These are phyloP conservation scores for Himalopsyche japonica DNA, from an alignment of 2,888 invertebrate genomes.

Conservation along the genomic window DNA sequence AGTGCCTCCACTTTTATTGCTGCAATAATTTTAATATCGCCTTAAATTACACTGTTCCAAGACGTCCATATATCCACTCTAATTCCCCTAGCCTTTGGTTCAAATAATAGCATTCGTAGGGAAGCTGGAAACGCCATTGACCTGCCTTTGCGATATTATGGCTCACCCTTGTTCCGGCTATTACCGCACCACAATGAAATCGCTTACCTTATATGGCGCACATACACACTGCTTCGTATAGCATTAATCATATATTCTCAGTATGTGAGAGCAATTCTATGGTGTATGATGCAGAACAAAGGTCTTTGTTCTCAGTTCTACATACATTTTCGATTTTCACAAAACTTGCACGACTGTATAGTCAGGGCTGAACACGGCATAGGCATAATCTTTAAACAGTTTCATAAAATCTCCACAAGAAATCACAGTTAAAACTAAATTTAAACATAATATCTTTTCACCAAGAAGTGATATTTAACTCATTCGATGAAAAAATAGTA, in stretches of 20 bases:
- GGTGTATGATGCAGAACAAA: constrained; percentile 6
- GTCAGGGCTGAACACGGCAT: no score
- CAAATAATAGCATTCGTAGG: neutral
- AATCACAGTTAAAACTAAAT: no score
- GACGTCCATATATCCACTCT: neutral
- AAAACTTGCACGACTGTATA: neutral
- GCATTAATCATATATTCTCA: constrained; percentile 14
- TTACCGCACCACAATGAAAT: constrained; percentile 4
- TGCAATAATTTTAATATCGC: neutral
- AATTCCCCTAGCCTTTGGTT: neutral
- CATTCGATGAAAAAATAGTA: no score
- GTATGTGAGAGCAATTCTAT: neutral
- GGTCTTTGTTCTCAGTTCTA: constrained; percentile 9
- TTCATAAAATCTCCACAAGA: no score
- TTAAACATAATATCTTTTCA: no score
- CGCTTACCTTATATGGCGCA: constrained; percentile 1
- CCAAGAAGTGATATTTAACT: no score
- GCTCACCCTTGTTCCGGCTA: constrained; percentile 2
- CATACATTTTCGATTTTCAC: neutral
- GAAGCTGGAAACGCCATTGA: neutral
- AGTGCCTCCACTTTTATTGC: neutral
- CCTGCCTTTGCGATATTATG: neutral
- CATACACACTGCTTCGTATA: neutral
- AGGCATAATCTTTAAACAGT: no score
- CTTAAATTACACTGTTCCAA: neutral